Evolutionary conservation across 2,797 vertebrate genomes (phyloP).

Genomic region (Erpetoichthys calabaricus): DNA sequence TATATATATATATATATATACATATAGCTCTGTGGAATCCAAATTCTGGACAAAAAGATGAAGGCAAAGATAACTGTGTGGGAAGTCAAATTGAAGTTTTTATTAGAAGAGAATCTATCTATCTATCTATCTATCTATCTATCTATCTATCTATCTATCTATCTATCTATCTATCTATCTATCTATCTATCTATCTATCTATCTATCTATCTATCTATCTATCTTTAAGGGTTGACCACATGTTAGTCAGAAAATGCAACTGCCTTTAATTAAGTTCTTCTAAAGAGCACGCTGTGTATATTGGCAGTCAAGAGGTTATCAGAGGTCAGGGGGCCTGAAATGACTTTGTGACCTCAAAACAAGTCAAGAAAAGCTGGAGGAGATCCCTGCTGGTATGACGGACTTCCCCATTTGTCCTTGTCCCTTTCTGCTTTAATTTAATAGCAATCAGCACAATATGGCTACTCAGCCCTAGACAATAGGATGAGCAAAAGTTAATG

Average conservation of each 20-base stretch:
- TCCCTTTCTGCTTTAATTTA: slow-evolving; percentile 83
- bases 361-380: slow-evolving; percentile 59
- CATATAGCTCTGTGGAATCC: no score
- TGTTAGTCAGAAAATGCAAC: slow-evolving; percentile 75
- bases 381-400: slow-evolving; percentile 65
- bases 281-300: slow-evolving; percentile 48
- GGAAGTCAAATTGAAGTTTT: no score
- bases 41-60: no score
- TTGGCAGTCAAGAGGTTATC: slow-evolving; percentile 58
- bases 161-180: no score
- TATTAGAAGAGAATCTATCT: no score
- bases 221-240: slow-evolving; percentile 20
- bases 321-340: slow-evolving; percentile 71
- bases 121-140: no score
- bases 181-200: no score
- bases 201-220: no score
- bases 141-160: no score
- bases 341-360: slow-evolving; percentile 85
- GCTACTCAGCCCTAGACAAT: slow-evolving; percentile 60
- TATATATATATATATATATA: no score
- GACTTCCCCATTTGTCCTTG: slow-evolving; percentile 51
- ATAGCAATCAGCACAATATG: slow-evolving; percentile 85
- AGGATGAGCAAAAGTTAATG: slow-evolving; percentile 63
- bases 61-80: no score
- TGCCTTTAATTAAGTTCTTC: slow-evolving; percentile 84